Evolutionary conservation across 2,797 vertebrate genomes (phyloP), one percentile per base, ranked within the genome.

Genomic region (Lagocephalus sceleratus): DNA sequence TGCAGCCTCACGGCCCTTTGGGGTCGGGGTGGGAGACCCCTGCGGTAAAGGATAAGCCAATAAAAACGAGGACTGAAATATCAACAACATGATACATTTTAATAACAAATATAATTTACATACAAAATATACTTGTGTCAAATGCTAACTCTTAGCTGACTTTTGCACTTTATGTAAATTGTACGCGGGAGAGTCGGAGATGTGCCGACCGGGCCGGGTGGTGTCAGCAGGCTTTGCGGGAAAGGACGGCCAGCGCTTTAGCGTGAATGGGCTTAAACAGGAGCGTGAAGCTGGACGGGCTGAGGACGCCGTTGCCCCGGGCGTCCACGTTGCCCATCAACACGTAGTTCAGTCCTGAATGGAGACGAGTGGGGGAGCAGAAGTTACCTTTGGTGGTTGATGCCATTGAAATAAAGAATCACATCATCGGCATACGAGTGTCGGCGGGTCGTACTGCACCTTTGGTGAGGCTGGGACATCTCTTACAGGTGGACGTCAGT

Each of bases 241-340:
- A 47, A 3, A 94, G 77, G 62, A 49, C 82, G 59, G 71, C 86
- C 68, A 97, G 89, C 38, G 92, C 80, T 78, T 93, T 93, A 66
- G 87, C 81, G 47, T 95, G 94, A 52, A 85, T 72, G 12, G 87
- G 57, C 25, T 92, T 91, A 61, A 91, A 91, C 20, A 84, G 87
- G 23, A 95, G 90, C 21, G 91, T 87, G 11, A 96, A 96, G 76
- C 91, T 94, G 72, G 89, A 87, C 2, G 94, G 92, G 44, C 61
- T 81, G 50, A 97, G 85, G 4, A 78, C 45, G 0, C 92, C 92
- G 3, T 61, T 82, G 39, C 93, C 91, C 15, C 79, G 80, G 0
- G 73, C 50, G 1, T 91, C 90, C 1, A 93, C 84, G 41, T 84
- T 85, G 45, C 93, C 94, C 94, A 95, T 96, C 78, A 97, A 62